Evolutionary conservation across 2,113 vertebrate genomes (phyloP).

Genomic region (Megalops atlanticus): DNA sequence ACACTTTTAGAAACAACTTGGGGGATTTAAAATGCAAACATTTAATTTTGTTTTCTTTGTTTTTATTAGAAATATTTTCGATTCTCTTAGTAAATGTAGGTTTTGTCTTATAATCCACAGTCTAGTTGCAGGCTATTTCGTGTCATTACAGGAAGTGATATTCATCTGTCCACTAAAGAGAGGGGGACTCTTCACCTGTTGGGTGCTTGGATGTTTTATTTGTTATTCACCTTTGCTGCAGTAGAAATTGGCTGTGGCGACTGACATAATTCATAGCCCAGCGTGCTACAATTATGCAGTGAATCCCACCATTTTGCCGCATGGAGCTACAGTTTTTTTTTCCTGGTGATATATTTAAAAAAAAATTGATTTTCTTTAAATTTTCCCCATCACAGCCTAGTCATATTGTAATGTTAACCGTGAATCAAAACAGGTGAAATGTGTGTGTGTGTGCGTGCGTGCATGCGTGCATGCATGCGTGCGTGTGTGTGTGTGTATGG

Average conservation of each 20-base stretch:
- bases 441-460: conserved; percentile 34
- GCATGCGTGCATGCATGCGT: conserved; percentile 26
- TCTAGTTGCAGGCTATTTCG: conserved; percentile 93
- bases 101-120: conserved; percentile 81
- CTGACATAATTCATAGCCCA: conserved; percentile 64
- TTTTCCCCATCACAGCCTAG: conserved; percentile 53
- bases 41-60: background rate
- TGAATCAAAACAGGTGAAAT: no score
- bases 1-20: no score
- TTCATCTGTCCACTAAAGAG: conserved; percentile 70
- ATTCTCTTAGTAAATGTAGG: conserved; percentile 43
- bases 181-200: conserved; percentile 74
- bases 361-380: conserved; percentile 66
- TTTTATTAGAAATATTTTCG: conserved; percentile 47
- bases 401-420: background rate
- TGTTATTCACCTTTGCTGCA: conserved; percentile 63
- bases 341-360: conserved; percentile 67
- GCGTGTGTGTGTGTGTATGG: conserved; percentile 38
- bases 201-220: conserved; percentile 72
- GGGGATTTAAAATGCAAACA: no score
- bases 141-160: conserved; percentile 93
- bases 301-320: conserved; percentile 69
- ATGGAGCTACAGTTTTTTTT: conserved; percentile 63
- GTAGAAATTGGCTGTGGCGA: conserved; percentile 69
- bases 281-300: conserved; percentile 67